A percentile compares a stretch with the other conserved stretches of the same genome.
Evolutionary conservation across 2,113 vertebrate species (phyloP).

Genomic region (Crotophaga sulcirostris): DNA sequence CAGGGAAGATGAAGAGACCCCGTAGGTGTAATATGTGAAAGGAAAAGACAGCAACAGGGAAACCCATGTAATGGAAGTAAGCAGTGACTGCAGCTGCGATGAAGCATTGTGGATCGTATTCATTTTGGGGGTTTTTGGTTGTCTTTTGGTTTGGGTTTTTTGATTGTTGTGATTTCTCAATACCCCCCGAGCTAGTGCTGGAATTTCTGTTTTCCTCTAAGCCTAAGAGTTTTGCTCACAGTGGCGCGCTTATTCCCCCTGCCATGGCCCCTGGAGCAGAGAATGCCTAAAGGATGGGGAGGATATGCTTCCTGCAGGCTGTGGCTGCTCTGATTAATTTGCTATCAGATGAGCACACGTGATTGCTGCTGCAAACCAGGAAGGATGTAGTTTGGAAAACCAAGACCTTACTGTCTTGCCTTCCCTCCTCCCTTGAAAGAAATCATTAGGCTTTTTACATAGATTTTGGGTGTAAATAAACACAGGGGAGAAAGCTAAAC

Average conservation of each 20-base stretch:
- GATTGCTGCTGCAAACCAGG: neutral
- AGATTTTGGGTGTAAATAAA: neutral
- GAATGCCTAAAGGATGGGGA: neutral
- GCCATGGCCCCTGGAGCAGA: neutral
- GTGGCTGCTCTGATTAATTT: neutral
- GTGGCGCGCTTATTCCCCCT: rapidly evolving
- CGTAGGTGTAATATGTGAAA: neutral
- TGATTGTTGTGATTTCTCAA: neutral
- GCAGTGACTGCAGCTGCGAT: neutral
- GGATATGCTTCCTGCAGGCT: neutral
- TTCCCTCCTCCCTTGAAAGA: neutral
- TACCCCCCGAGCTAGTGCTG: neutral
- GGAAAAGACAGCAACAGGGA: neutral
- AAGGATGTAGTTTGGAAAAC: neutral
- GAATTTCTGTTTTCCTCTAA: neutral
- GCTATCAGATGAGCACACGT: neutral
- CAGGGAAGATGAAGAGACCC: neutral
- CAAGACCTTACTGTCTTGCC: neutral
- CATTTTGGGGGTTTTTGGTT: neutral
- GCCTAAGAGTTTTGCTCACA: neutral
- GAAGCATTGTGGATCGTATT: neutral
- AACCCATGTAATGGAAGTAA: neutral
- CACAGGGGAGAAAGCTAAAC: neutral
- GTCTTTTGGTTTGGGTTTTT: neutral
- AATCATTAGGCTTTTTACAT: neutral